Percentiles rank a stretch among this genome's conserved stretches.
phyloP scores from a whole-genome alignment of 2,113 vertebrate species.

The Eublepharis macularius region DNA sequence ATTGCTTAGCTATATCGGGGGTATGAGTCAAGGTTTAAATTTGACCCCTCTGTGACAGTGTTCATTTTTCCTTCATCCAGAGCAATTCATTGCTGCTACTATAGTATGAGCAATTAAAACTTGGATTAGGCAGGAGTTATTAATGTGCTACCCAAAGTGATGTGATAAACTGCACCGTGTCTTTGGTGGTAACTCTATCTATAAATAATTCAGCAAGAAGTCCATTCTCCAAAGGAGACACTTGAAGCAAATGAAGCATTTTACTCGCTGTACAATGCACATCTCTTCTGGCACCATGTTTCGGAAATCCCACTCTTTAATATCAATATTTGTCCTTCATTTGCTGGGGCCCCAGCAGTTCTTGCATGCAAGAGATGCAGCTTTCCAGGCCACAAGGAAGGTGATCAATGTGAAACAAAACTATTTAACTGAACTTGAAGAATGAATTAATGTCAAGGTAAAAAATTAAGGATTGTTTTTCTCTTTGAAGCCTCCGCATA shows the following conservation, averaged over 20 bases:
- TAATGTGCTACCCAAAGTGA: background rate
- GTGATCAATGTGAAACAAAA: slow-evolving; percentile 24
- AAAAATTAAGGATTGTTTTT: slow-evolving; percentile 54
- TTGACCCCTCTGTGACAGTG: slow-evolving; percentile 39
- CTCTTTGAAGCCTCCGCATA: slow-evolving; percentile 59
- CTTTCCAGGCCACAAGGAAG: background rate
- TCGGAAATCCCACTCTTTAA: background rate
- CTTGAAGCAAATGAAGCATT: slow-evolving; percentile 20
- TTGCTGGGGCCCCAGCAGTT: background rate
- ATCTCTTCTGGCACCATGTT: background rate
- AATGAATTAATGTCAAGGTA: slow-evolving; percentile 46
- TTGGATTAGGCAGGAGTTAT: background rate
- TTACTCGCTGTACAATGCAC: background rate
- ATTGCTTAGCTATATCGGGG: slow-evolving; percentile 35
- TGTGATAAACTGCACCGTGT: slow-evolving; percentile 20
- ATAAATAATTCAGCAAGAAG: slow-evolving; percentile 38
- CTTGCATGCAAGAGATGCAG: background rate
- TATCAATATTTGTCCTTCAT: background rate
- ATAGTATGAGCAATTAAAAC: slow-evolving; percentile 14
- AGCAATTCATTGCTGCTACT: slow-evolving; percentile 62
- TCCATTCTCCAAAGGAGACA: background rate
- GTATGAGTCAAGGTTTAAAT: slow-evolving; percentile 47
- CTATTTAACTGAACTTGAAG: slow-evolving; percentile 46
- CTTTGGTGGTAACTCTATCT: slow-evolving; percentile 19
- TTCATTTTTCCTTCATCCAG: slow-evolving; percentile 19